Percentiles rank a stretch among this genome's conserved stretches.
Evolutionary conservation across 2,113 vertebrate species (phyloP).

Genomic region (Miniopterus natalensis): DNA sequence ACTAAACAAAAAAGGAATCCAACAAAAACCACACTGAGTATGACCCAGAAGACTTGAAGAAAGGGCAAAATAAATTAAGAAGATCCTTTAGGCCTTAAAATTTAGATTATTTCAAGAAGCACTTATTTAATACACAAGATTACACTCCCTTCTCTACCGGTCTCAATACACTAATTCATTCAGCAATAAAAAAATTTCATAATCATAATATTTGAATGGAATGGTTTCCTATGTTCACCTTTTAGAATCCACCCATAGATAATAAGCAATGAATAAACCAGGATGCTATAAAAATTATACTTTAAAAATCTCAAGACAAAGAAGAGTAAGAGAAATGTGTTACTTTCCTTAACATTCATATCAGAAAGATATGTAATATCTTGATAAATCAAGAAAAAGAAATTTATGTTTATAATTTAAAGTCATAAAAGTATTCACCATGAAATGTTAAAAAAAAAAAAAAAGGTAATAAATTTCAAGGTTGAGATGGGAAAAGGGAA

Average conservation of each 20-base stretch:
- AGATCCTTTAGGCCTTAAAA: background rate
- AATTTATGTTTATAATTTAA: slow-evolving; percentile 8
- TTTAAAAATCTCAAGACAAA: background rate
- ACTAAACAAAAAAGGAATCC: background rate
- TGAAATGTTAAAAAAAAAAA: background rate
- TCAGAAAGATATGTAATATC: background rate
- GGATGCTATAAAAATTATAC: background rate
- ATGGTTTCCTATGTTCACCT: background rate
- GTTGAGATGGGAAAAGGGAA: background rate
- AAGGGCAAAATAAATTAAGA: background rate
- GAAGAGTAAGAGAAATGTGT: background rate
- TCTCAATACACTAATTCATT: slow-evolving; percentile 34
- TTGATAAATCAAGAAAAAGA: background rate
- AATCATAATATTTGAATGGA: slow-evolving; percentile 47
- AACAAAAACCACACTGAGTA: slow-evolving; percentile 44
- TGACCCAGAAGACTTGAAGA: background rate
- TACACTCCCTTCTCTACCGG: background rate
- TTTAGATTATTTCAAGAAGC: background rate
- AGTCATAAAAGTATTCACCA: slow-evolving; percentile 17
- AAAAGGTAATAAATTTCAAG: slow-evolving; percentile 8
- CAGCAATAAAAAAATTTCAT: slow-evolving; percentile 7
- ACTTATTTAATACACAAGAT: slow-evolving; percentile 6
- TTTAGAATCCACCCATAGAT: background rate
- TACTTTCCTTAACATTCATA: slow-evolving; percentile 24
- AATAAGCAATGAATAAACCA: slow-evolving; percentile 7